Base-by-base conservation (phyloP, 1,140 invertebrate genomes). In the Drosophila lacteicornis region DNA sequence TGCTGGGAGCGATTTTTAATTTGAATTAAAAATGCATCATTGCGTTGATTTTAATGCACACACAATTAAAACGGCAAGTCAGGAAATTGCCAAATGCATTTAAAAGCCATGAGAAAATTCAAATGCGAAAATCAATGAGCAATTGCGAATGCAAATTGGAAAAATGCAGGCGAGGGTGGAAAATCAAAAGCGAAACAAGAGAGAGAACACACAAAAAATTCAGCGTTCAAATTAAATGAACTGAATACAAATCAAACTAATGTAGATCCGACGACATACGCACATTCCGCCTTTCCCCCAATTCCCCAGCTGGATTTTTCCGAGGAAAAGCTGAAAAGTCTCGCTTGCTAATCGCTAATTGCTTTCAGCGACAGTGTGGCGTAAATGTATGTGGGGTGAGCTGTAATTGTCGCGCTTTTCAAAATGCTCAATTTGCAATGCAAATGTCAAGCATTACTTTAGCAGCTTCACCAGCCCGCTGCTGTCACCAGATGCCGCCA, bases 371-470 rank as follows among this genome's bases (percentile, higher is more conserved):
- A 82, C 79, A 74, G 67, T 67, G 33, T 9, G 46, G 57, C 50
- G 58, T 13, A 55, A 60, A 30, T 33, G 49, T 12, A 1, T 0
- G n/a, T 9, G 40, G 55, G 40, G 22, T n/a, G 46, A 40, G 68
- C 56, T 90, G 81, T 88, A 90, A 88, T 88, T 90, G 85, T 88
- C 80, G 85, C 78, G 73, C 82, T 90, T 79, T 85, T 79, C 67
- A 60, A 85, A 90, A 85, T 85, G 85, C 79, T 79, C 85, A 90
- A 90, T 90, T 90, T 90, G 86, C 85, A 90, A 90, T 90, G 85
- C 85, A 90, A 88, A 88, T 88, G 82, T 85, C 71, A 76, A 74
- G 85, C 85, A 90, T 91, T 90, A 90, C 81, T 90, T 90, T 76
- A 66, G 50, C 61, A 66, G 59, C 58, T 25, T 56, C 33, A 77